Evolutionary conservation across 1,140 invertebrate species (phyloP), one percentile per base, ranked within the genome.

Genomic region (Eubasilissa regina): DNA sequence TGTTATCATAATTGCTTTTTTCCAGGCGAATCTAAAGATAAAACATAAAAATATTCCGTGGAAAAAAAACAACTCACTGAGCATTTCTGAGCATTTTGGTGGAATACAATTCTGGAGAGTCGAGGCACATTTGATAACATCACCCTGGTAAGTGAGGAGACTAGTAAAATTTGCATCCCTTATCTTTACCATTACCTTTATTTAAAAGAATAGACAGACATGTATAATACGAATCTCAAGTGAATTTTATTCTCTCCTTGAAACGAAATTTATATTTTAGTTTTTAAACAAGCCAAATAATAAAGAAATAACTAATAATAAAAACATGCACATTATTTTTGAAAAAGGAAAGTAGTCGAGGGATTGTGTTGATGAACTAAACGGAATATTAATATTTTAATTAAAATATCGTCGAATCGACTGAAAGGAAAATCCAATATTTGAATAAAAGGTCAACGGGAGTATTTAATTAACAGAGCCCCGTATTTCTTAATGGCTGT

Each of bases 381-480:
- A 45, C 62, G 51, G 35, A 74, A 76, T 76, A 76, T 76, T 76
- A 76, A 76, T 45, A 47, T 62, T 76, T 76, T 62, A 64, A 76
- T 76, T 76, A 76, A 47, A 76, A 76, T 35, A 76, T 51, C 75
- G n/a, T n/a, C 13, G 75, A 64, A 76, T 51, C n/a, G 44, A 44
- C 55, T 15, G 13, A 47, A 62, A n/a, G 47, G 56, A 48, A 47
- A 76, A 62, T 21, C 21, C 75, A 48, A 62, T 76, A 76, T 76
- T 76, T 76, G 48, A 43, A 76, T 62, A 76, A 64, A 51, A 74
- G 62, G 35, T 58, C 55, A 58, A 58, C 51, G 55, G 1, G 1
- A 15, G 43, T 44, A 66, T 15, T 58, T 58, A 58, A 58, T 58
- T 58, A 58, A 58, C 17, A 19, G 25, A 35, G 25, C 21, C 15